These are phyloP conservation scores for Cryptoblepharus egeriae DNA, from an alignment of 2,797 vertebrate genomes.

Conservation along the genomic window DNA sequence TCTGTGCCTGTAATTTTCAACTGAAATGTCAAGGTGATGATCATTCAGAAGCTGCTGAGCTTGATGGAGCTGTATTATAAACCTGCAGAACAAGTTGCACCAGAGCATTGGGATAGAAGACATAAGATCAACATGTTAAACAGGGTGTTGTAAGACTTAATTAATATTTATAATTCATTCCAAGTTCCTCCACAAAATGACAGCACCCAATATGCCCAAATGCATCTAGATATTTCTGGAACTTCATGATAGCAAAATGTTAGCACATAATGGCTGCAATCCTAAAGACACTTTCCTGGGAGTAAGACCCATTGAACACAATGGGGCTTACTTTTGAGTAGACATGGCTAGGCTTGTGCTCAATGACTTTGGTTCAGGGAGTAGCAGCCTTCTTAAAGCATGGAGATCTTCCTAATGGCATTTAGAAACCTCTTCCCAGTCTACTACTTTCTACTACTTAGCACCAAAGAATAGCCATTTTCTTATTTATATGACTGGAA, in stretches of 20 bases:
- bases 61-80: conserved; percentile 62
- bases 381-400: not conserved
- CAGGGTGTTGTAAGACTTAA: conserved; percentile 72
- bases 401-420: not conserved
- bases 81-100: conserved; percentile 73
- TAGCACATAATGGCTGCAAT: too few species aligned
- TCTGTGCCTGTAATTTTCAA: conserved; percentile 70
- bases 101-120: conserved; percentile 70
- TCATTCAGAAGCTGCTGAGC: conserved; percentile 64
- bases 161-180: conserved; percentile 69
- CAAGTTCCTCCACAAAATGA: conserved; percentile 61
- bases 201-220: conserved; percentile 63
- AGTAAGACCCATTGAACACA: too few species aligned
- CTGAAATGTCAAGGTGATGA: conserved; percentile 63
- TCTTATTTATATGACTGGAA: not conserved
- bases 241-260: conserved; percentile 31
- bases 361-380: not conserved
- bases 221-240: conserved; percentile 55
- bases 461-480: not conserved
- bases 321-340: too few species aligned
- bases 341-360: too few species aligned
- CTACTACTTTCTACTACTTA: not conserved
- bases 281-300: too few species aligned
- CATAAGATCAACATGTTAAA: conserved; percentile 73
- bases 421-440: not conserved